Percentiles rank a stretch among this genome's conserved stretches.
These are phyloP conservation scores for Sebastes nivosus DNA, from an alignment of 2,797 vertebrate genomes.

Conservation along the genomic window DNA sequence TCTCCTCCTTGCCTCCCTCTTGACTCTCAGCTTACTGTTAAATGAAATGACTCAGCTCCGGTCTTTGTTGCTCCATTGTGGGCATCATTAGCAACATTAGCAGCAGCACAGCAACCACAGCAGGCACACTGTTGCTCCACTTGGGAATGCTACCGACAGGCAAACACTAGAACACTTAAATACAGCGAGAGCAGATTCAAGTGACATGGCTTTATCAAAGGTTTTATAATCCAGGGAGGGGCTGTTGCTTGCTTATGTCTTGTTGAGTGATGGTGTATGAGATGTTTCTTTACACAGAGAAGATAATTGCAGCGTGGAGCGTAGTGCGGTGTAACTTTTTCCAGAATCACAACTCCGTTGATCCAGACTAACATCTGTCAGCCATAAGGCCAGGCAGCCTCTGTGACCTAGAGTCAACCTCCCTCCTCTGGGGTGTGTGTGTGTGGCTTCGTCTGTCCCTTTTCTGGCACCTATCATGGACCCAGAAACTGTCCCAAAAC, in stretches of 20 bases:
- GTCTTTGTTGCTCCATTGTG: constrained; percentile 19
- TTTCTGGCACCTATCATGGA: constrained; percentile 52
- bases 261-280: constrained; percentile 56
- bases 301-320: constrained; percentile 59
- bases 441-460: constrained; percentile 44
- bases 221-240: constrained; percentile 38
- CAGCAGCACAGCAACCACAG: constrained; percentile 29
- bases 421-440: constrained; percentile 53
- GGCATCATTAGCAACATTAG: constrained; percentile 57
- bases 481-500: constrained; percentile 66
- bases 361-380: constrained; percentile 77
- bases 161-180: constrained; percentile 29
- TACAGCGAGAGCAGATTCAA: constrained; percentile 39
- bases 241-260: constrained; percentile 37
- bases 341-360: constrained; percentile 63
- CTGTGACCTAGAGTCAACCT: constrained; percentile 71
- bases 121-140: constrained; percentile 19
- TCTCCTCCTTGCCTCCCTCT: constrained; percentile 35
- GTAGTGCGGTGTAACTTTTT: constrained; percentile 63
- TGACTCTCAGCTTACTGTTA: constrained; percentile 34
- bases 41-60: constrained; percentile 36
- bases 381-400: constrained; percentile 67
- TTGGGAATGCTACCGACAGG: constrained; percentile 33
- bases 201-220: constrained; percentile 45
- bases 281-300: constrained; percentile 62